These are phyloP conservation scores for Oryzias celebensis DNA, from an alignment of 2,113 vertebrate genomes.

Conservation along the genomic window DNA sequence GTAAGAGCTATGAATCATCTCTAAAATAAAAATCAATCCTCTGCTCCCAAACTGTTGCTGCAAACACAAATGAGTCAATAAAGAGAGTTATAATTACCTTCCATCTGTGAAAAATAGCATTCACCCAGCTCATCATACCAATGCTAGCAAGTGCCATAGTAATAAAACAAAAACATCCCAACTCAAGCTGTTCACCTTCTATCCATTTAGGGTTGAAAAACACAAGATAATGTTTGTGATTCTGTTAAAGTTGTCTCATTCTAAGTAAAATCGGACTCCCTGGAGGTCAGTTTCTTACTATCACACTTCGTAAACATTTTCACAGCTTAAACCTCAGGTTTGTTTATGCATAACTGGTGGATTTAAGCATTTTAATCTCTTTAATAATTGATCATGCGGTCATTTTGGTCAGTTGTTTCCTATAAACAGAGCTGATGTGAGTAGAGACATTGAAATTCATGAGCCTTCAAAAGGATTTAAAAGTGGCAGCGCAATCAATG, in stretches of 20 bases:
- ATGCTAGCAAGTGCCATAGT: not conserved
- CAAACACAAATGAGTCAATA: conserved; percentile 17
- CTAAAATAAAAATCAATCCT: conserved; percentile 1
- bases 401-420: conserved; percentile 25
- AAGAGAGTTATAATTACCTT: conserved; percentile 5
- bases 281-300: not conserved
- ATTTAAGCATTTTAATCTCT: conserved; percentile 19
- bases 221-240: too few species aligned
- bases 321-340: conserved; percentile 16
- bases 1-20: conserved; percentile 16
- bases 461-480: conserved; percentile 17
- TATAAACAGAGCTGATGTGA: conserved; percentile 17
- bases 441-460: conserved; percentile 26
- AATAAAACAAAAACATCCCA: not conserved
- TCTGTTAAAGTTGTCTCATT: too few species aligned
- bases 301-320: conserved; percentile 4
- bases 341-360: conserved; percentile 20
- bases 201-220: not conserved
- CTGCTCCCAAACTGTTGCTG: too few species aligned
- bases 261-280: too few species aligned
- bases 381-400: conserved; percentile 10
- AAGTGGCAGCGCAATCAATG: not conserved
- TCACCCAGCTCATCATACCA: conserved; percentile 11
- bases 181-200: not conserved
- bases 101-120: conserved; percentile 6